phyloP scores from a whole-genome alignment of 2,888 invertebrate genomes.

The Cabera pusaria region DNA sequence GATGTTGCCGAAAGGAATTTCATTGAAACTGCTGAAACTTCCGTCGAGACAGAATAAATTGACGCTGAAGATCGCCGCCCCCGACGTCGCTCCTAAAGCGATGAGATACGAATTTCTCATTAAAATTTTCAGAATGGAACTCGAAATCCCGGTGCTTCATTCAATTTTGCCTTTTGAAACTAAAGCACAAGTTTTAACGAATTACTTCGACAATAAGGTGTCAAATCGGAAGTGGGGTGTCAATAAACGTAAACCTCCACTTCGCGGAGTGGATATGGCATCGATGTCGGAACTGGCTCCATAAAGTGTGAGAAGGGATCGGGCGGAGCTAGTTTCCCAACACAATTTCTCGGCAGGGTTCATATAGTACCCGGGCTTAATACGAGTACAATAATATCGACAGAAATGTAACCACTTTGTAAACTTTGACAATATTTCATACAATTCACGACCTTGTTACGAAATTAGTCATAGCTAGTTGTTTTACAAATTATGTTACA shows the following conservation, averaged over 20 bases:
- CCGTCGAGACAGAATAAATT: constrained; percentile 62
- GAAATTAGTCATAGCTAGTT: constrained; percentile 18
- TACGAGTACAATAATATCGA: constrained; percentile 27
- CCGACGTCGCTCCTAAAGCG: constrained; percentile 60
- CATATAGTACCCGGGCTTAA: constrained; percentile 14
- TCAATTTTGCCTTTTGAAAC: constrained; percentile 75
- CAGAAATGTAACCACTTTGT: constrained; percentile 26
- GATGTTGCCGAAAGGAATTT: constrained; percentile 56
- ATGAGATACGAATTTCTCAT: constrained; percentile 78
- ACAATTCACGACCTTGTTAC: constrained; percentile 22
- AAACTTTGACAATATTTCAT: constrained; percentile 31
- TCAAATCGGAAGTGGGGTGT: constrained; percentile 50
- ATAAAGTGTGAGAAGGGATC: constrained; percentile 26
- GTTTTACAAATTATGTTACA: constrained; percentile 12
- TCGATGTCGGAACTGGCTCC: constrained; percentile 4
- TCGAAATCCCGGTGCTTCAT: constrained; percentile 61
- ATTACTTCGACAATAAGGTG: constrained; percentile 69
- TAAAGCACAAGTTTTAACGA: constrained; percentile 71
- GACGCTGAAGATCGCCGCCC: constrained; percentile 58
- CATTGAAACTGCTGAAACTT: constrained; percentile 58
- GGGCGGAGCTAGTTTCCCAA: constrained; percentile 20
- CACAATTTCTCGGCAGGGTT: constrained; percentile 22
- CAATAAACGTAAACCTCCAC: constrained; percentile 11
- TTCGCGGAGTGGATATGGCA: constrained; percentile 6
- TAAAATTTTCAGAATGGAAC: constrained; percentile 71